Base-by-base conservation (phyloP, 2,113 vertebrate genomes). In the Carettochelys insculpta region DNA sequence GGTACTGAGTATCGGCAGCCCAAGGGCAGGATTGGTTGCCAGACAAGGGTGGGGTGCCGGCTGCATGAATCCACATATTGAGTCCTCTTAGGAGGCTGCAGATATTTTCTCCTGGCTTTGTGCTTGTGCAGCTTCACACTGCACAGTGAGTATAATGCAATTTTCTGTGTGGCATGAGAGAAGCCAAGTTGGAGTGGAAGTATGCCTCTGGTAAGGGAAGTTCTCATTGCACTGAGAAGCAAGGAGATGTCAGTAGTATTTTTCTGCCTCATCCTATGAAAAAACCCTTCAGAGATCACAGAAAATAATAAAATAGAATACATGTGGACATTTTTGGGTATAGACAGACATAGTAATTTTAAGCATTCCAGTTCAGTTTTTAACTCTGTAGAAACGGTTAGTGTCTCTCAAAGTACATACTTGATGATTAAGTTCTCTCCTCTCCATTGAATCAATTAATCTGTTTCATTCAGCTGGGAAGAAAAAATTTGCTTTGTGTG, bases 361-460 rank as follows among this genome's bases (percentile, higher is more conserved):
- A 90, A 41, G 11, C 22, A 88, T 91, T 94, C n/a, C 45, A 91
- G 81, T 88, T 92, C 41, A 82, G 56, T 43, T 43, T 80, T 54
- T 13, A 80, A 54, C 41, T 80, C n/a, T n/a, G n/a, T n/a, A n/a
- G n/a, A n/a, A n/a, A n/a, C n/a, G n/a, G n/a, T n/a, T n/a, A n/a
- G n/a, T n/a, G n/a, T n/a, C n/a, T n/a, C n/a, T n/a, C n/a, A n/a
- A n/a, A n/a, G n/a, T n/a, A n/a, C n/a, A n/a, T n/a, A n/a, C n/a
- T n/a, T n/a, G n/a, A n/a, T n/a, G n/a, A n/a, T n/a, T n/a, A n/a
- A n/a, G 41, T 43, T 24, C 41, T 41, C 41, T 45, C 43, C 45
- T 75, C 13, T 43, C 68, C 11, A 25, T 25, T 45, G 7, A 75
- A 75, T 75, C 43, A 75, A 27, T 45, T 12, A 8, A 75, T 29